phyloP scores from a whole-genome alignment of 2,113 vertebrate species.

The Malurus alboscapulatus region DNA sequence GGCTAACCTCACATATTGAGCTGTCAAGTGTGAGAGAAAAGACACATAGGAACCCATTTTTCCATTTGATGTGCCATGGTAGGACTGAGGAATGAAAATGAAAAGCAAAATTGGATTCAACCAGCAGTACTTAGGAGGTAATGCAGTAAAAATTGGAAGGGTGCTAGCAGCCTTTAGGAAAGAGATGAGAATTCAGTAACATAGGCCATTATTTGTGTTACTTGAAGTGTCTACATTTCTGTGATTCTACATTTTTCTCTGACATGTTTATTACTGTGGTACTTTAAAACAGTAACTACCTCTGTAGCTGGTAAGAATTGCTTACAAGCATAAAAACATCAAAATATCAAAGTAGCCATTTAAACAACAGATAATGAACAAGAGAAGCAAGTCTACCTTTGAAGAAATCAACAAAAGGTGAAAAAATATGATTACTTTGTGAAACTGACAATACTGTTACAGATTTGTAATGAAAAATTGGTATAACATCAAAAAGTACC shows the following conservation, averaged over 20 bases:
- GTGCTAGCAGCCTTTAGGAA: not conserved
- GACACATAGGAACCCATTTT: not conserved
- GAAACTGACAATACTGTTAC: not conserved
- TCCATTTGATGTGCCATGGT: not conserved
- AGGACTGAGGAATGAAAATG: not conserved
- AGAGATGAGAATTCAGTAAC: not conserved
- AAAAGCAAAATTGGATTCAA: not conserved
- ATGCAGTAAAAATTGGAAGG: not conserved
- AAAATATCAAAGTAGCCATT: not conserved
- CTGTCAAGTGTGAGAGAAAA: constrained; percentile 11
- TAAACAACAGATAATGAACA: not conserved
- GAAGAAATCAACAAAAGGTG: not conserved
- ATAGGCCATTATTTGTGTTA: not conserved
- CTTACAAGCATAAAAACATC: not conserved
- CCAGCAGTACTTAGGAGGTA: not conserved
- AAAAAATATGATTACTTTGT: not conserved
- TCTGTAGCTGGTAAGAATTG: not conserved
- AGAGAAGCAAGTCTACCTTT: not conserved
- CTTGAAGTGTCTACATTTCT: not conserved
- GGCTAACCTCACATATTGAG: not conserved
- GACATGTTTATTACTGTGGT: not conserved
- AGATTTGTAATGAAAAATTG: not conserved
- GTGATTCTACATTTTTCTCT: not conserved
- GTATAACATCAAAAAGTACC: not conserved
- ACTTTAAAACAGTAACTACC: not conserved